Conservation (phyloP, 2,888 invertebrate species). For the Galeopsomyia nigrocyanea region DNA sequence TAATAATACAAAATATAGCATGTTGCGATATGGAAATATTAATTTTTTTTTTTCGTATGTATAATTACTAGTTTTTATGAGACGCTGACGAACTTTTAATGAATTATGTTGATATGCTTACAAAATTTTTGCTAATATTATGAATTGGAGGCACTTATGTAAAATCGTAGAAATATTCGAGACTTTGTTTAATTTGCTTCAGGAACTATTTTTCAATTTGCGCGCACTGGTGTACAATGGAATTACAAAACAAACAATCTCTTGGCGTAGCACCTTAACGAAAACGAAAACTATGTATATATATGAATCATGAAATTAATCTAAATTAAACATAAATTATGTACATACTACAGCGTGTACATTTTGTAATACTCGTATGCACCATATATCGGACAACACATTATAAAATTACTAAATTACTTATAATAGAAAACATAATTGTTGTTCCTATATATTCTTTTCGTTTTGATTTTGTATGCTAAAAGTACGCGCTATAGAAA, state of each 20-base stretch:
- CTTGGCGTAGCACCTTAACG: slow-evolving; percentile 39
- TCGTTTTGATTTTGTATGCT: slow-evolving; percentile 20
- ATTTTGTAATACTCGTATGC: slow-evolving; percentile 41
- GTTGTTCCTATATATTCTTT: neutral
- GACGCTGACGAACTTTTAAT: no score
- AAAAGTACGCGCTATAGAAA: slow-evolving; percentile 32
- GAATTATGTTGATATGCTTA: no score
- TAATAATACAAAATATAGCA: no score
- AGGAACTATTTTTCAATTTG: slow-evolving; percentile 41
- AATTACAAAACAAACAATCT: slow-evolving; percentile 31
- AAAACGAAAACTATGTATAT: slow-evolving; percentile 1
- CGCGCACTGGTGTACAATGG: slow-evolving; percentile 8
- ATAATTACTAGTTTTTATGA: no score
- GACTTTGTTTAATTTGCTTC: slow-evolving; percentile 16
- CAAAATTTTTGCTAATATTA: no score
- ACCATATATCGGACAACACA: slow-evolving; percentile 20
- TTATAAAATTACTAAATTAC: slow-evolving; percentile 22
- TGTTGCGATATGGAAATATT: no score
- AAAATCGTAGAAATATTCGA: slow-evolving; percentile 8
- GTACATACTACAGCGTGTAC: slow-evolving; percentile 44
- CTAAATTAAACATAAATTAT: slow-evolving; percentile 42
- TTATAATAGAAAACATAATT: slow-evolving; percentile 1
- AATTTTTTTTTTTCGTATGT: no score
- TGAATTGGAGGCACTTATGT: no score
- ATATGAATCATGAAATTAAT: neutral